A percentile compares a stretch with the other conserved stretches of the same genome.
These are phyloP conservation scores for Altica lythri DNA, from an alignment of 2,888 invertebrate species.

Conservation along the genomic window DNA sequence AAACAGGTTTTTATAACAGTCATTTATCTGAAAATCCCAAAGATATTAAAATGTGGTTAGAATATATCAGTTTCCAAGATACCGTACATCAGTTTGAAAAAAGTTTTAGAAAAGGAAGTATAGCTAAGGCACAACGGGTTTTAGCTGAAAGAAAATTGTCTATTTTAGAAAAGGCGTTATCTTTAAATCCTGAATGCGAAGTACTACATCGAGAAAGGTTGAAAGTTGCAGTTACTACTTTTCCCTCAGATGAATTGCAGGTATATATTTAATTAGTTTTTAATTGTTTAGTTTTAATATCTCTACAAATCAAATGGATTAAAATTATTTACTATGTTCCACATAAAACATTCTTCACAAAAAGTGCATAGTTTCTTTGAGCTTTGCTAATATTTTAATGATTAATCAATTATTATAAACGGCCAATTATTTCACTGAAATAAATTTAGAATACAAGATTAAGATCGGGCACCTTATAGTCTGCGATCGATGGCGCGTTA, in stretches of 20 bases:
- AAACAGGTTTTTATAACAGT: slow-evolving; percentile 62
- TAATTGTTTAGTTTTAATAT: no score
- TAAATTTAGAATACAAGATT: no score
- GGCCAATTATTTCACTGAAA: no score
- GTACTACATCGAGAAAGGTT: slow-evolving; percentile 60
- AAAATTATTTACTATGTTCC: no score
- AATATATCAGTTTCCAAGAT: slow-evolving; percentile 65
- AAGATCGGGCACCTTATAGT: no score
- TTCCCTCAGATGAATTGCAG: slow-evolving; percentile 65
- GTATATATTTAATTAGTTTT: no score
- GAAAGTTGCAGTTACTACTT: slow-evolving; percentile 58
- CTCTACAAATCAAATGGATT: no score
- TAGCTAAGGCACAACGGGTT: slow-evolving; percentile 56
- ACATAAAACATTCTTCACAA: no score
- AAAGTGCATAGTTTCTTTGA: no score
- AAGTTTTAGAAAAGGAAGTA: slow-evolving; percentile 53
- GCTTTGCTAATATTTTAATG: no score
- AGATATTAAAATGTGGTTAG: slow-evolving; percentile 64
- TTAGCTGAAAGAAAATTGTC: slow-evolving; percentile 64
- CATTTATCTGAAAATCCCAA: slow-evolving; percentile 59
- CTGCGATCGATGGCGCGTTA: no score
- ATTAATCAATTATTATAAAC: no score
- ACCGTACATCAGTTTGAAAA: slow-evolving; percentile 57
- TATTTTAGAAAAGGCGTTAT: slow-evolving; percentile 66
- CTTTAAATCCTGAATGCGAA: slow-evolving; percentile 62